Conservation (phyloP, 2,888 invertebrate genomes). For the Orthosia gothica region DNA sequence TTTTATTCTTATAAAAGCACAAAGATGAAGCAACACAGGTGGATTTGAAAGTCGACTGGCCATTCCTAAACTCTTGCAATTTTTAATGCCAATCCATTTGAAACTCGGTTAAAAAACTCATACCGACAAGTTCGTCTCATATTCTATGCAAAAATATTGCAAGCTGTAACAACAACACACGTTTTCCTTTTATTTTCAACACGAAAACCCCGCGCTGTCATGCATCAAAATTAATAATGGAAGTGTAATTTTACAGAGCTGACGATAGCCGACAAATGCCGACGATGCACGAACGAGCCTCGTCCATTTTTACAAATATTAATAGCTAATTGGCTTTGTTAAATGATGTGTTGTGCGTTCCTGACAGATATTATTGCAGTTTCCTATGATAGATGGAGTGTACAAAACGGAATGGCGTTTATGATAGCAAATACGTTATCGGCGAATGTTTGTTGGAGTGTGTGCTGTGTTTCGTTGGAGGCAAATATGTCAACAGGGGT, state of each 20-base stretch:
- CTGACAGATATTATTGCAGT: constrained; percentile 39
- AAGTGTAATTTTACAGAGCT: constrained; percentile 34
- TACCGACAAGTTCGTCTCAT: constrained; percentile 19
- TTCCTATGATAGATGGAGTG: constrained; percentile 24
- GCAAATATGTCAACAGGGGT: constrained; percentile 21
- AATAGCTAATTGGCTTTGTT: constrained; percentile 36
- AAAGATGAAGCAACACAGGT: constrained; percentile 19
- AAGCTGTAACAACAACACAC: constrained; percentile 14
- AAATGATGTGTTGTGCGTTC: constrained; percentile 7
- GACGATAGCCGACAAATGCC: constrained; percentile 39
- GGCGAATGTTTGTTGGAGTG: no score
- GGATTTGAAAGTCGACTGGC: constrained; percentile 6
- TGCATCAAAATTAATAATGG: constrained; percentile 60
- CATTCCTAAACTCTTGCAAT: constrained; percentile 38
- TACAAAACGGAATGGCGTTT: constrained; percentile 11
- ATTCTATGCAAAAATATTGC: constrained; percentile 43
- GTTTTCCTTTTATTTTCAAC: constrained; percentile 28
- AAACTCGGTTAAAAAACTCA: constrained; percentile 35
- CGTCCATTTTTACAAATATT: constrained; percentile 33
- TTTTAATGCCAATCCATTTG: constrained; percentile 48
- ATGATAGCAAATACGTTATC: constrained; percentile 37
- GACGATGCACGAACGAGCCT: constrained; percentile 19
- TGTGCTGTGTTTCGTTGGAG: constrained; percentile 2
- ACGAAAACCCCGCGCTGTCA: constrained; percentile 27
- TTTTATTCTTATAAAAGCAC: constrained; percentile 2